Base-by-base conservation (phyloP, 2,888 invertebrate species). In the Drosophila paramelanica region DNA sequence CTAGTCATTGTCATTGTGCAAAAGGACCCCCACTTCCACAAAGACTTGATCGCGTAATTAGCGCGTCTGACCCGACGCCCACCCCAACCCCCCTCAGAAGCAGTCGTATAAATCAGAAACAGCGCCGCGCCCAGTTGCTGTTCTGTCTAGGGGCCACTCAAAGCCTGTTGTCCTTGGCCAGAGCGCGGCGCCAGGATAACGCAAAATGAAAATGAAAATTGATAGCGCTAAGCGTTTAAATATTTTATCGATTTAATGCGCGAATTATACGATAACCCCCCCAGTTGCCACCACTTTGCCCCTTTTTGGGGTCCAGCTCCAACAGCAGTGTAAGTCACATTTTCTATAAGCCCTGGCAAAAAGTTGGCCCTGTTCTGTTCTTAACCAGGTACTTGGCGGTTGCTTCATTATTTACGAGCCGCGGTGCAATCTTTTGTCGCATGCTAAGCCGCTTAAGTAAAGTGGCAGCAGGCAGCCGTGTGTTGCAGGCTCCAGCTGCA, bases 171-270 rank as follows among this genome's bases (percentile, higher is more conserved):
- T 20, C 45, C 11, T 20, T 42, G 38, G 14, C 31, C 51, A 46
- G 55, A 43, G 41, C 71, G 70, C 27, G 65, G 68, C 78, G 79
- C 79, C 79, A 69, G 64, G 61, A 55, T 57, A 65, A 47, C 69
- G 50, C 17, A 60, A 78, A 81, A 81, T 84, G 71, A 83, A 83
- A 83, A 86, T 86, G 81, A 81, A 86, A 88, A 88, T 88, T 82
- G 82, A 86, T 88, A 81, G 87, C 78, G 64, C 68, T 38, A 23
- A 65, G 41, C 73, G 73, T 69, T 82, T 88, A 80, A 82, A 82
- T 82, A 88, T 77, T 85, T 82, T 77, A 88, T 88, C 73, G 82
- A 82, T 88, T 82, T 73, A 57, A 77, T 80, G 81, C 66, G 68
- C 78, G 49, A 62, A 62, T 67, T 73, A 62, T 73, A 73, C 64